Evolutionary conservation across 2,797 vertebrate species (phyloP).

Genomic region (Spinus olivaceus): DNA sequence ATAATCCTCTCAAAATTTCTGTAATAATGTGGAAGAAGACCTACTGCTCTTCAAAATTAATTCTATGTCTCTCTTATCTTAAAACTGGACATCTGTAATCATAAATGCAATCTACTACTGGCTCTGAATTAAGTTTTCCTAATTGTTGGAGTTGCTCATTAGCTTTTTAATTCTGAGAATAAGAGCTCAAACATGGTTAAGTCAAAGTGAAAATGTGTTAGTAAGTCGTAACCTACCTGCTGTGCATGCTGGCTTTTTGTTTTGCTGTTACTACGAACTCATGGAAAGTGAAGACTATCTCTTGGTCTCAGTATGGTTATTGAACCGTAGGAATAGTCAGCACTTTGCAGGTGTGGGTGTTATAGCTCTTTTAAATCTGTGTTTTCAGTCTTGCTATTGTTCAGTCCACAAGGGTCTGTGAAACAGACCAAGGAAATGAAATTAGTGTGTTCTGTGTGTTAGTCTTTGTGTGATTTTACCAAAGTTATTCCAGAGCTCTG

Average conservation of each 20-base stretch:
- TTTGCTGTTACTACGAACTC: not conserved
- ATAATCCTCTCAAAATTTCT: not conserved
- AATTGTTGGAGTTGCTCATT: not conserved
- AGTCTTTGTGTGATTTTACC: not conserved
- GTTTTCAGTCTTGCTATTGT: not conserved
- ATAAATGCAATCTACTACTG: not conserved
- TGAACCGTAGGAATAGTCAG: not conserved
- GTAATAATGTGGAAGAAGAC: not conserved
- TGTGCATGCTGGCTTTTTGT: not conserved
- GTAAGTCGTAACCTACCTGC: not conserved
- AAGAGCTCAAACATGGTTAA: not conserved
- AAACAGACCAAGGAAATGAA: not conserved
- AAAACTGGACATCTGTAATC: not conserved
- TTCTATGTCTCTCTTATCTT: not conserved
- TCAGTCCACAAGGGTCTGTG: not conserved
- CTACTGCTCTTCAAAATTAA: not conserved
- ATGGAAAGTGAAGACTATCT: not conserved
- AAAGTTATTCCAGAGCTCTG: not conserved
- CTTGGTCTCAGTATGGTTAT: not conserved
- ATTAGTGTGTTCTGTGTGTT: not conserved
- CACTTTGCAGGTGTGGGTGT: not conserved
- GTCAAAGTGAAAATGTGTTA: not conserved
- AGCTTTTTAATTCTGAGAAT: not conserved
- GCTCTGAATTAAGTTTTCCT: not conserved
- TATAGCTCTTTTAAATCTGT: not conserved